Evolutionary conservation across 2,797 vertebrate genomes (phyloP), one percentile per base, ranked within the genome.

Genomic region (Diceros bicornis): DNA sequence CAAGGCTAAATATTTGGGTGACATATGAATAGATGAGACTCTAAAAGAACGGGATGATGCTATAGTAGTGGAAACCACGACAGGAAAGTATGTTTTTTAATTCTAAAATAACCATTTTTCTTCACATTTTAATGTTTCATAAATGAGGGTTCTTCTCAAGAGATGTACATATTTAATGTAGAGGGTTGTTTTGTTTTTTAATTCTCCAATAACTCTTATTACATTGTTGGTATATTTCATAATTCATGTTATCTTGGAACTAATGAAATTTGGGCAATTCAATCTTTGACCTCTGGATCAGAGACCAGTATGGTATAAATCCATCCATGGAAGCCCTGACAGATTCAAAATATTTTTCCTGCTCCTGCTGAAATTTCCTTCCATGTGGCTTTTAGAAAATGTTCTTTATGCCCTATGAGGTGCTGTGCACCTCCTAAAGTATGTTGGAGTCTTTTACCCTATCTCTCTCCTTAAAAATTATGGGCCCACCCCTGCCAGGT

Each of bases 231-330:
- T 90, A 7, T 92, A 69, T 87, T 94, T 95, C 94, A 81, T 66
- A 84, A 94, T 83, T 96, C 62, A 94, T 90, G 17, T 83, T 95
- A 92, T 95, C 75, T 94, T 64, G 66, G 61, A 91, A 89, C 74
- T 97, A 92, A 88, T 90, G 50, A 90, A 96, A 95, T 90, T 83
- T 91, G 29, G n/a, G 84, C 75, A 92, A 81, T 92, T 72, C 57
- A 91, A 85, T 91, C 52, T 52, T 75, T 94, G 87, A 96, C 66
- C 81, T 91, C 74, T 93, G 77, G 72, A 71, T 74, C 57, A 89
- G 83, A 96, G 20, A 86, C 14, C 14, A 8, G 69, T 44, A 66
- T 89, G 41, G 5, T 52, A 72, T 92, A 94, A 91, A 97, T 77
- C 50, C 1, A 59, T 88, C 64, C 59, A 84, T 3, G 23, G 68